These are phyloP conservation scores for Aphelocoma californica DNA, from an alignment of 2,797 vertebrate genomes.

Conservation along the genomic window DNA sequence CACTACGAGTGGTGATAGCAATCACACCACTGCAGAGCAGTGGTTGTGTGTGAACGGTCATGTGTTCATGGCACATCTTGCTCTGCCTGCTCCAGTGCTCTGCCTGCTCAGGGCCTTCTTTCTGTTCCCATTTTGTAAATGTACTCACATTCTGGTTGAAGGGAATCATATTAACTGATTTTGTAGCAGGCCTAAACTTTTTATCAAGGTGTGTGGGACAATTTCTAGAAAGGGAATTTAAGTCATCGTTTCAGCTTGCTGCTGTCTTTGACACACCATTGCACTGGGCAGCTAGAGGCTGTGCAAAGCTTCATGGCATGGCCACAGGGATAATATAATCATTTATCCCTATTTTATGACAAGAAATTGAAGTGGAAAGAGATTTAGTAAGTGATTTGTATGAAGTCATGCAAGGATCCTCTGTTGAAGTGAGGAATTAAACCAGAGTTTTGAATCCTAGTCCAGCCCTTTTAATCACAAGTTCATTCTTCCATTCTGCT, in stretches of 20 bases:
- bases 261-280: not conserved
- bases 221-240: not conserved
- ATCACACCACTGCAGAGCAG: not conserved
- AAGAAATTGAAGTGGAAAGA: not conserved
- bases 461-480: not conserved
- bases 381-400: not conserved
- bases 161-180: not conserved
- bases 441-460: not conserved
- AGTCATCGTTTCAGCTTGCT: not conserved
- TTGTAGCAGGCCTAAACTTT: not conserved
- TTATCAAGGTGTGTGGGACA: not conserved
- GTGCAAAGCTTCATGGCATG: not conserved
- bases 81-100: not conserved
- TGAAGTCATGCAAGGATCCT: not conserved
- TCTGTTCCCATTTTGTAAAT: not conserved
- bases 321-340: not conserved
- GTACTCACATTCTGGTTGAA: not conserved
- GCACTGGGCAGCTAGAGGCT: not conserved
- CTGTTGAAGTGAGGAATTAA: not conserved
- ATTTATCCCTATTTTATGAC: not conserved
- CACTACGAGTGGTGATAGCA: fast-evolving
- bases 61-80: too few species aligned
- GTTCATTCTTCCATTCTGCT: not conserved
- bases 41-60: not conserved
- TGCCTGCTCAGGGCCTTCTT: not conserved